phyloP scores from a whole-genome alignment of 2,113 vertebrate genomes.

The Poecile atricapillus region DNA sequence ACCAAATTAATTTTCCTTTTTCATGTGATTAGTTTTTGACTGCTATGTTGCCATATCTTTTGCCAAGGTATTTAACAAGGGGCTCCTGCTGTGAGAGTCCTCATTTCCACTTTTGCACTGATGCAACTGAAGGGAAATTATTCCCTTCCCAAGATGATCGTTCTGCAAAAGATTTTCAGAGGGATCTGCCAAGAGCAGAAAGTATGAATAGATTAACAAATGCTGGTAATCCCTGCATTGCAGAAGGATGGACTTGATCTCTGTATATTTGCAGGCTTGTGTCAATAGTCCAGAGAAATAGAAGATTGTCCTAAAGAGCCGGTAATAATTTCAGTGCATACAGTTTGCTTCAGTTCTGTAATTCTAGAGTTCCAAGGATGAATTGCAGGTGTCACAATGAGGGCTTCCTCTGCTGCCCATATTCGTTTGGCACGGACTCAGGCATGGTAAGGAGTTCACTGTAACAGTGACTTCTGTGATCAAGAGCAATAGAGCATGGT shows the following conservation, averaged over 20 bases:
- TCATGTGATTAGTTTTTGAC: slow-evolving; percentile 58
- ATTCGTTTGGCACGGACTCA: not conserved
- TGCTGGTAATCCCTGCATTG: not conserved
- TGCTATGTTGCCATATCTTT: not conserved
- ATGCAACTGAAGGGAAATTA: not conserved
- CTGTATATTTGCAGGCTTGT: not conserved
- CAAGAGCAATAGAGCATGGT: not conserved
- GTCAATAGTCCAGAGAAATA: not conserved
- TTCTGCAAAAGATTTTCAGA: not conserved
- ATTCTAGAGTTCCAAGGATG: not conserved
- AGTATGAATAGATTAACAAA: not conserved
- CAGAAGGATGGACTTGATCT: not conserved
- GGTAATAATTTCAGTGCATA: not conserved
- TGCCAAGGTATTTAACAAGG: not conserved
- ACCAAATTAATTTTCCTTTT: slow-evolving; percentile 59
- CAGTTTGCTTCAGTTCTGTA: not conserved
- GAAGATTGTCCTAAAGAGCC: not conserved
- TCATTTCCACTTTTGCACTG: not conserved
- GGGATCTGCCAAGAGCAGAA: not conserved
- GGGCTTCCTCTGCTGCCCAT: not conserved
- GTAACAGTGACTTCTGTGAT: not conserved
- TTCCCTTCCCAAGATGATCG: not conserved
- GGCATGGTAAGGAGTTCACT: not conserved
- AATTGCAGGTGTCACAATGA: not conserved
- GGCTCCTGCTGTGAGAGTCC: not conserved